Conservation (phyloP, 2,888 invertebrate genomes). For the Xestia rhomboidea region DNA sequence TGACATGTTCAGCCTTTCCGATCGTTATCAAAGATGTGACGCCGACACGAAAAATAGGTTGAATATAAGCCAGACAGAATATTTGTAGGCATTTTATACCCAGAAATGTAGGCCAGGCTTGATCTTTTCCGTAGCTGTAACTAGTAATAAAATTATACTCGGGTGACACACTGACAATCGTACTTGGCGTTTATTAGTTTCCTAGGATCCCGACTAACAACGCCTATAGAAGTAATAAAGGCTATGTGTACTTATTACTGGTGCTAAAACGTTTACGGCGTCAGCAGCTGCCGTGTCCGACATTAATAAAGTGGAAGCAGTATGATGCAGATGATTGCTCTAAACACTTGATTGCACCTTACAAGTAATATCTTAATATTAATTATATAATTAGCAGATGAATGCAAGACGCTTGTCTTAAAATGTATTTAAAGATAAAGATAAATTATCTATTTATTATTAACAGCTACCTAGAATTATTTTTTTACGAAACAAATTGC, state of each 20-base stretch:
- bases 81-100: conserved; percentile 13
- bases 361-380: neutral
- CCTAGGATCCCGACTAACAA: conserved; percentile 12
- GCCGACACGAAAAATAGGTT: conserved; percentile 11
- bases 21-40: conserved; percentile 36
- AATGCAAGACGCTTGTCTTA: neutral
- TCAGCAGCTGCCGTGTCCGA: neutral
- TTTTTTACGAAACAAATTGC: neutral
- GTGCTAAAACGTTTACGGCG: conserved; percentile 32
- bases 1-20: conserved; percentile 26
- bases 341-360: neutral
- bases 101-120: conserved; percentile 8
- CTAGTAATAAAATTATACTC: conserved; percentile 25
- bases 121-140: conserved; percentile 5
- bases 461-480: neutral
- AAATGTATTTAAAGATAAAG: neutral
- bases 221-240: conserved; percentile 9
- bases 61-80: conserved; percentile 32
- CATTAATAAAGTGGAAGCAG: conserved; percentile 11
- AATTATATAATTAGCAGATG: neutral
- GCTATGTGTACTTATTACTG: neutral
- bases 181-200: conserved; percentile 11
- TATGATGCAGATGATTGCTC: neutral
- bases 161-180: conserved; percentile 3
- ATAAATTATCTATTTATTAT: no score